A percentile compares a stretch with the other conserved stretches of the same genome.
Evolutionary conservation across 2,113 vertebrate genomes (phyloP).

Genomic region (Colossoma macropomum): DNA sequence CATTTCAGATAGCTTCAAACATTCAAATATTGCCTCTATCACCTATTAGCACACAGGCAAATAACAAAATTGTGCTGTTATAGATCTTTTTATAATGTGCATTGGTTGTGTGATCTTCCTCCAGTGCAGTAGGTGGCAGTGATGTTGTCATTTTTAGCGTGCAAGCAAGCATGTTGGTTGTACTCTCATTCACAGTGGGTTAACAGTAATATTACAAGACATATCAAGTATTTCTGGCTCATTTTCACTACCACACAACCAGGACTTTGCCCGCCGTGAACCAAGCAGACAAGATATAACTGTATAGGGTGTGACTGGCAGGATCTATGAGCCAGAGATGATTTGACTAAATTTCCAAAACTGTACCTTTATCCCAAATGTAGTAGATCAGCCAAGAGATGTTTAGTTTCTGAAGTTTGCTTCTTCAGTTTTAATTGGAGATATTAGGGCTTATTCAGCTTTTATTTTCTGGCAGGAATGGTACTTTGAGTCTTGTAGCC

Average conservation of each 20-base stretch:
- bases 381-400: neutral
- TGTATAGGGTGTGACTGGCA: neutral
- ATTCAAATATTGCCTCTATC: neutral
- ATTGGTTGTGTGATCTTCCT: neutral
- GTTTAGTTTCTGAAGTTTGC: too few relatives aligned
- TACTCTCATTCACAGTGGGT: conserved; percentile 27
- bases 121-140: conserved; percentile 13
- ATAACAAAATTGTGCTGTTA: neutral
- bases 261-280: neutral
- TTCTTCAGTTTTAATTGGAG: too few relatives aligned
- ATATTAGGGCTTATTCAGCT: too few relatives aligned
- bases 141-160: conserved; percentile 4
- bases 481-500: too few relatives aligned
- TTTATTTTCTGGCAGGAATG: too few relatives aligned
- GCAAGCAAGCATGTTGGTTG: conserved; percentile 2
- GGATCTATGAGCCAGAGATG: neutral
- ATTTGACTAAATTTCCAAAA: too few relatives aligned
- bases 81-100: conserved; percentile 2
- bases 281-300: neutral
- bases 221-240: too few relatives aligned
- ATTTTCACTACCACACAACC: too few relatives aligned
- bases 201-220: neutral
- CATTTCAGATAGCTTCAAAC: neutral
- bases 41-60: neutral
- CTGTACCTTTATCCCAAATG: neutral